phyloP scores from a whole-genome alignment of 2,797 vertebrate genomes.

The Channa striata region DNA sequence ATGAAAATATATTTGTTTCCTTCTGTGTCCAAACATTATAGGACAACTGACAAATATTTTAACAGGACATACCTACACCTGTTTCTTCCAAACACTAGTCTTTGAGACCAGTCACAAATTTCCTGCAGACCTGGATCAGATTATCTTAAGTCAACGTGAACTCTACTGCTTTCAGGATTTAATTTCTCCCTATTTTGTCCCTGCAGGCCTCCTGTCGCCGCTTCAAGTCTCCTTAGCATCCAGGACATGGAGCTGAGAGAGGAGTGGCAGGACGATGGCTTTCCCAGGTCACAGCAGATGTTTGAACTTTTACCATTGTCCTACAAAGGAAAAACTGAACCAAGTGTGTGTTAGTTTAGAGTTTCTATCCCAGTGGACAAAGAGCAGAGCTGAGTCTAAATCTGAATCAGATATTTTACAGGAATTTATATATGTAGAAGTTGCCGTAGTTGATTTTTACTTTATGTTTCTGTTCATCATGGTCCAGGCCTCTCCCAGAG shows the following conservation, averaged over 20 bases:
- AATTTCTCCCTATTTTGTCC: not conserved
- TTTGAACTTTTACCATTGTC: not conserved
- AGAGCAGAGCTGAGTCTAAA: not conserved
- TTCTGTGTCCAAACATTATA: too few relatives aligned
- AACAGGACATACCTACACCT: not conserved
- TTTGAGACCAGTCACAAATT: too few relatives aligned
- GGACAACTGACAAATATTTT: not conserved
- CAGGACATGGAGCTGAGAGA: constrained; percentile 82
- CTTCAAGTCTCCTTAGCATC: constrained; percentile 38
- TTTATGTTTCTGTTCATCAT: not conserved
- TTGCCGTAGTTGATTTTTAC: too few relatives aligned
- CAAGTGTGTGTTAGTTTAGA: too few relatives aligned
- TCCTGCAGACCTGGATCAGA: too few relatives aligned
- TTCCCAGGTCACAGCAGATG: constrained; percentile 72
- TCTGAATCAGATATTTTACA: not conserved
- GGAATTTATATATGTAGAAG: too few relatives aligned
- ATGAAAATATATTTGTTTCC: too few relatives aligned
- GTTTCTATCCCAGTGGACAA: not conserved
- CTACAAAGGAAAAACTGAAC: too few relatives aligned
- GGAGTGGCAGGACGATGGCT: constrained; percentile 86
- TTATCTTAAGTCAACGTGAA: too few relatives aligned
- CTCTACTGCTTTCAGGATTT: too few relatives aligned
- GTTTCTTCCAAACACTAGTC: not conserved
- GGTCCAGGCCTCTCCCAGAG: constrained; percentile 79
- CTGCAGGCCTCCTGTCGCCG: constrained; percentile 54